Percentiles rank a stretch among this genome's conserved stretches.
Conservation (phyloP, 2,113 vertebrate genomes). For the Hyperopisus bebe region DNA sequence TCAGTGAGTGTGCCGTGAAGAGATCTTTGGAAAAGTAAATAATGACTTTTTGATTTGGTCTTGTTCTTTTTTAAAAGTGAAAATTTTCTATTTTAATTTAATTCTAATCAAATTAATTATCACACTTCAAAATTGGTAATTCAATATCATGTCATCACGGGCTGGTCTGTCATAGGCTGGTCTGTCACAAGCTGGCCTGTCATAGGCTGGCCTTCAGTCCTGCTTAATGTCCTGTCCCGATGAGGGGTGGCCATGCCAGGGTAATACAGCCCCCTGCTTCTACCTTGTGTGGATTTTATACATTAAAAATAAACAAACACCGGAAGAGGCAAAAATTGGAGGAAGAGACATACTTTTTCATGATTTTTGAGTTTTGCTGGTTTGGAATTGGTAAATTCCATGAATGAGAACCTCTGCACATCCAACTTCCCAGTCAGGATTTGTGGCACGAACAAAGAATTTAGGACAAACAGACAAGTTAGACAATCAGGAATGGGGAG, state of each 20-base stretch:
- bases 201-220: not conserved
- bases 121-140: not conserved
- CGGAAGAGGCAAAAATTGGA: not conserved
- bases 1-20: not conserved
- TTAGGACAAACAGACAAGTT: not conserved
- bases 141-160: not conserved
- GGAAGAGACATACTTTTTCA: not conserved
- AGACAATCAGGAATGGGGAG: not conserved
- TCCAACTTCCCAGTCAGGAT: not conserved
- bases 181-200: no score
- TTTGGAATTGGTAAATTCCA: not conserved
- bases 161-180: not conserved
- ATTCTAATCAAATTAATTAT: not conserved
- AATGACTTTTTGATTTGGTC: not conserved
- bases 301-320: not conserved
- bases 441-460: not conserved
- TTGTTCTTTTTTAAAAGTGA: not conserved
- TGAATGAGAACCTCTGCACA: not conserved
- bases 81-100: not conserved
- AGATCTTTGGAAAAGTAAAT: not conserved
- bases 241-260: not conserved
- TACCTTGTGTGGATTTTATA: not conserved
- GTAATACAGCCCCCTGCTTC: not conserved
- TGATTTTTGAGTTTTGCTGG: not conserved
- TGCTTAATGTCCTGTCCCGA: not conserved